Evolutionary conservation across 2,888 invertebrate genomes (phyloP).

Genomic region (Tetragnatha montana): DNA sequence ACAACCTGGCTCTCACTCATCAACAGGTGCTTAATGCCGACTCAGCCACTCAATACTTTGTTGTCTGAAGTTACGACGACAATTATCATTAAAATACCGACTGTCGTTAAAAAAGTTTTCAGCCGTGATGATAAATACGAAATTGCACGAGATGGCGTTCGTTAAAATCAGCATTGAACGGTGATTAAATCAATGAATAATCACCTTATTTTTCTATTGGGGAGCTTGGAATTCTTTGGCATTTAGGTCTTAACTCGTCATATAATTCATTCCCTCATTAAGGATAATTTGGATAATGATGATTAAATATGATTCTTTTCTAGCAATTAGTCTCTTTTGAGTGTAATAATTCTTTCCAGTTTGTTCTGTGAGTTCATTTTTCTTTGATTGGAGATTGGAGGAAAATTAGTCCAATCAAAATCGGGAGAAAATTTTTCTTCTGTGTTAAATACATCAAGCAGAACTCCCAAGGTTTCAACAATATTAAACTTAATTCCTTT

Average conservation of each 20-base stretch:
- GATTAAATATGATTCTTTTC: background rate
- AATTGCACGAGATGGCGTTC: background rate
- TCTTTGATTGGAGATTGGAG: background rate
- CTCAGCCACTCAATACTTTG: slow-evolving; percentile 12
- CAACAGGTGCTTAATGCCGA: slow-evolving; percentile 68
- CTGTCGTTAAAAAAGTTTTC: background rate
- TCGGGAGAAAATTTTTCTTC: background rate
- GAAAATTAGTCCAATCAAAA: background rate
- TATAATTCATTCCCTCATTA: background rate
- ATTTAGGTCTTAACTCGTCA: background rate
- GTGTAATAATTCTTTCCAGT: background rate
- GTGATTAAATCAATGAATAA: background rate
- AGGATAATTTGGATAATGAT: background rate
- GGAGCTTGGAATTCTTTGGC: background rate
- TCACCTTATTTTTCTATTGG: background rate
- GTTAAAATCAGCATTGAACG: background rate
- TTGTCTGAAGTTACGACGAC: slow-evolving; percentile 20
- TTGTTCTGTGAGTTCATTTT: background rate
- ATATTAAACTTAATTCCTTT: no score
- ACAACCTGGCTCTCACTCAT: slow-evolving; percentile 14
- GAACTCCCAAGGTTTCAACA: no score
- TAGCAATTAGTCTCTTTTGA: background rate
- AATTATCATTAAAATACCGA: background rate
- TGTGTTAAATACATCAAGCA: no score
- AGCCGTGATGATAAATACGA: background rate